Conservation (phyloP, 2,888 invertebrate genomes). For the Tenthredo distinguenda region DNA sequence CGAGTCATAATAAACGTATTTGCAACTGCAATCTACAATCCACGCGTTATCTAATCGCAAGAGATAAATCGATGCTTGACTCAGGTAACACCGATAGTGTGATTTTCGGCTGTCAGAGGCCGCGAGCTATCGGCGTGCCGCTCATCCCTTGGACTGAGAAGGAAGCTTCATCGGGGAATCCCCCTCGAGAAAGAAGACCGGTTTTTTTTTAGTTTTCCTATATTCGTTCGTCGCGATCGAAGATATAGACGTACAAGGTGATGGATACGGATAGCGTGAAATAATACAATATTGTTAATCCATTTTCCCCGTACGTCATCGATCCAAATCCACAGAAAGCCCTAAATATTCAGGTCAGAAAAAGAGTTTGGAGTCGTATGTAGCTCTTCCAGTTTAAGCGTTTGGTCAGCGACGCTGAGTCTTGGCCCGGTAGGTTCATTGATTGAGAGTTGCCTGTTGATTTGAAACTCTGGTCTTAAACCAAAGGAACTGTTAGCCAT, state of each 20-base stretch:
- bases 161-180: not conserved
- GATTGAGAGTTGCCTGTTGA: not conserved
- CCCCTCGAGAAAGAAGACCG: not conserved
- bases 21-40: not conserved
- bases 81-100: not conserved
- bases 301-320: not conserved
- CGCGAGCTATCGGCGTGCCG: not conserved
- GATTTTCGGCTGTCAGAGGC: not conserved
- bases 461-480: not conserved
- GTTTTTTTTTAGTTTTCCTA: not conserved
- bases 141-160: not conserved
- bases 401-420: not conserved
- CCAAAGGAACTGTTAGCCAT: not conserved
- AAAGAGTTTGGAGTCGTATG: not conserved
- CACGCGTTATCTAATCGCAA: not conserved
- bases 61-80: not conserved
- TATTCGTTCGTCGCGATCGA: not conserved
- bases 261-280: not conserved
- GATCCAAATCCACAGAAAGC: not conserved
- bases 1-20: not conserved
- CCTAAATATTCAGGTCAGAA: not conserved
- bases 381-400: not conserved
- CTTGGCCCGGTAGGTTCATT: not conserved
- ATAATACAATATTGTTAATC: not conserved
- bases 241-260: not conserved